Evolutionary conservation across 2,113 vertebrate species (phyloP).

Genomic region (Rhinichthys klamathensis): DNA sequence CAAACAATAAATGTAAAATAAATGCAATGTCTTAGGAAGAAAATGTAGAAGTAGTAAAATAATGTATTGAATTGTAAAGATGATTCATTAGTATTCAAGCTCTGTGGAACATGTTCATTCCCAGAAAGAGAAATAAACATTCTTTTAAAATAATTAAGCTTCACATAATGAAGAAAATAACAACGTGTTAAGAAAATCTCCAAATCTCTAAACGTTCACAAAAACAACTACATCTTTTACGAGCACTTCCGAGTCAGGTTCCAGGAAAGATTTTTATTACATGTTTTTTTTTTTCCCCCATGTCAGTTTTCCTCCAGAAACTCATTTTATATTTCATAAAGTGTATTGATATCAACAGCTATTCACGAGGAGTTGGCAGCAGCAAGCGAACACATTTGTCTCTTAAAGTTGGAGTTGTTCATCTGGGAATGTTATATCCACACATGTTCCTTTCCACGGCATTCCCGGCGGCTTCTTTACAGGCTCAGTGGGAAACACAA

Average conservation of each 20-base stretch:
- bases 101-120: neutral
- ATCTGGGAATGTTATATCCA: slow-evolving; percentile 57
- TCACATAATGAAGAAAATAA: slow-evolving; percentile 48
- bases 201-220: slow-evolving; percentile 53
- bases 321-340: slow-evolving; percentile 68
- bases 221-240: slow-evolving; percentile 61
- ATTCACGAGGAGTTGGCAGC: slow-evolving; percentile 50
- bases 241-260: slow-evolving; percentile 68
- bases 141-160: neutral
- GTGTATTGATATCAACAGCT: slow-evolving; percentile 64
- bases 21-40: slow-evolving; percentile 9
- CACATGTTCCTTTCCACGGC: slow-evolving; percentile 54
- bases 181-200: slow-evolving; percentile 55
- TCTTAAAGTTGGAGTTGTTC: slow-evolving; percentile 64
- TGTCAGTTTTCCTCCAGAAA: slow-evolving; percentile 64
- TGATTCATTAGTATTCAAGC: neutral
- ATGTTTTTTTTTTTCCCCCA: slow-evolving; percentile 21
- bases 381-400: slow-evolving; percentile 56
- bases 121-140: neutral
- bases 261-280: slow-evolving; percentile 69
- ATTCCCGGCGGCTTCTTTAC: slow-evolving; percentile 17
- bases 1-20: neutral
- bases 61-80: neutral
- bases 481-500: neutral
- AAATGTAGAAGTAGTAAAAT: slow-evolving; percentile 15